Base-by-base conservation (phyloP, 2,113 vertebrate genomes). In the Pao palembangensis region DNA sequence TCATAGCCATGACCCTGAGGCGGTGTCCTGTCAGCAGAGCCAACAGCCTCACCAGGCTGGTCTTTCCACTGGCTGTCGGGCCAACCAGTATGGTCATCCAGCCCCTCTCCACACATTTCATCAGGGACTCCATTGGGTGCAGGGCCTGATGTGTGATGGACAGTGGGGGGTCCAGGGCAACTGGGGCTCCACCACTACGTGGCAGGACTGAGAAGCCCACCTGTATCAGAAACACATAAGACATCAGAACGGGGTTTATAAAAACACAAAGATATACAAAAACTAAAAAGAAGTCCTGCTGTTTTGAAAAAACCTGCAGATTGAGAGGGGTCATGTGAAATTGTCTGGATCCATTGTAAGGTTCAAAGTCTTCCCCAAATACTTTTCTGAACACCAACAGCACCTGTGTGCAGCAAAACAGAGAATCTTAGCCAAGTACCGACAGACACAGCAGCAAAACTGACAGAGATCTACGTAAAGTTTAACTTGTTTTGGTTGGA, bases 61-160 rank as follows among this genome's bases (percentile, higher is more conserved):
- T 96, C 88, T 99, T 99, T 25, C 94, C 97, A 0, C 94, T 94
- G 54, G 93, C 91, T 3, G 93, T 92, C 1, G 97, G 94, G 1
- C 97, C 96, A 7, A 98, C 97, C 65, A 99, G 86, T 51, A 99
- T 94, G 8, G 92, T 93, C 96, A 98, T 97, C 97, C 96, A 99
- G 71, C 89, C 92, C 94, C 96, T 95, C 76, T 98, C 94, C 42
- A 97, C 93, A 61, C 96, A 98, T 73, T 99, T 99, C 94, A 98
- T 98, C 43, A 99, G 56, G 6, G 93, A 89, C 88, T 99, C 97
- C 8, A 99, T 88, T 4, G 93, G 93, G 52, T 91, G 89, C 64
- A 99, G 84, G 0, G 93, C 92, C 73, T 94, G 93, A 73, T 96
- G 96, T 8, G 95, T 92, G 72, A 98, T 91, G 0, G 88, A 94